Percentiles rank a stretch among this genome's conserved stretches.
Evolutionary conservation across 53 echinoderm and acorn worm species (phyloP).

Genomic region (Crossaster papposus): DNA sequence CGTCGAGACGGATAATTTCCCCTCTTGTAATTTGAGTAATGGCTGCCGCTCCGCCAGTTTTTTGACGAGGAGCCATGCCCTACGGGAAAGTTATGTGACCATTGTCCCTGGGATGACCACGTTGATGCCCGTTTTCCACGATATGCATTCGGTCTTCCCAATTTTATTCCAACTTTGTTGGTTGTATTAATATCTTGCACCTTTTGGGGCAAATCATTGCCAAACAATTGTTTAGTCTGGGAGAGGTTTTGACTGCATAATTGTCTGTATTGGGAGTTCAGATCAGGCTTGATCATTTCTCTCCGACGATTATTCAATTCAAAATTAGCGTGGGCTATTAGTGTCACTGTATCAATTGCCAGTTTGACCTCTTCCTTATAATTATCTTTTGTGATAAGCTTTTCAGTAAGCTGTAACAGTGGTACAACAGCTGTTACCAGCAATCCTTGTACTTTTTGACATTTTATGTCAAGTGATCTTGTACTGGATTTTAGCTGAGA

Average conservation of each 20-base stretch:
- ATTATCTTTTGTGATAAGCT: constrained; percentile 10
- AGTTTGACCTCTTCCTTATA: constrained; percentile 17
- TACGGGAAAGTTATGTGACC: not conserved
- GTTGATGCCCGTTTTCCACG: not conserved
- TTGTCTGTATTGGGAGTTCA: constrained; percentile 13
- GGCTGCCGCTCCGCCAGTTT: constrained; percentile 9
- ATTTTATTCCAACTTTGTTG: constrained; percentile 7
- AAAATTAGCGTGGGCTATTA: too few relatives aligned
- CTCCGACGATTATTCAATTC: constrained; percentile 16
- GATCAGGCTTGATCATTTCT: constrained; percentile 5
- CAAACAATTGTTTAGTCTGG: constrained; percentile 1
- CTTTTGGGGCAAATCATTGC: constrained; percentile 18
- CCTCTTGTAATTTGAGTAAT: constrained; percentile 1
- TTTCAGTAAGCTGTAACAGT: not conserved
- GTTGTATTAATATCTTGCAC: constrained; percentile 24
- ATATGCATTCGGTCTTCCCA: not conserved
- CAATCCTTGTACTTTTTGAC: constrained; percentile 25
- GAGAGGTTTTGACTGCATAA: not conserved
- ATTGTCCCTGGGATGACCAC: not conserved
- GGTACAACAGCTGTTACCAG: constrained; percentile 3
- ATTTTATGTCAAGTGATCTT: constrained; percentile 13
- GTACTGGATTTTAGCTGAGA: not conserved
- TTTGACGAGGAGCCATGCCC: not conserved
- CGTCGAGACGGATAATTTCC: not conserved
- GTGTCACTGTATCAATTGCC: constrained; percentile 18